These are phyloP conservation scores for Heliconius sara DNA, from an alignment of 2,888 invertebrate species.

Conservation along the genomic window DNA sequence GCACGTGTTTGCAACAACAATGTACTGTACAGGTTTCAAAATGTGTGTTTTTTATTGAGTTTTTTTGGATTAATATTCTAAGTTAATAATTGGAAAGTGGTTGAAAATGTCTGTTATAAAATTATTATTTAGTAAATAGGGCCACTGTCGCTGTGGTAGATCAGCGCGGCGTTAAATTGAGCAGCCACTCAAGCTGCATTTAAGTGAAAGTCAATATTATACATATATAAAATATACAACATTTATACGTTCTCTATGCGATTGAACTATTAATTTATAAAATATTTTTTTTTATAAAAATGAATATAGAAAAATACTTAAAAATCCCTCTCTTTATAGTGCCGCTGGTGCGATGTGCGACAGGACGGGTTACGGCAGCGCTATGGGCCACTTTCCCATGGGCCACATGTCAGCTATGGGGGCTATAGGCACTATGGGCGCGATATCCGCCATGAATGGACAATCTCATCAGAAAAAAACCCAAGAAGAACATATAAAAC, in stretches of 20 bases:
- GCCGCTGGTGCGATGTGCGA: slow-evolving; percentile 91
- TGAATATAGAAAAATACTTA: not conserved
- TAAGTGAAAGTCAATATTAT: no score
- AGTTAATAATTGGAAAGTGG: not conserved
- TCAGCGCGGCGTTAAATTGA: no score
- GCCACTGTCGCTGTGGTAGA: no score
- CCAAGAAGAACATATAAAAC: slow-evolving; percentile 95
- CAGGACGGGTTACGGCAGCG: slow-evolving; percentile 84
- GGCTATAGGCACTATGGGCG: slow-evolving; percentile 81
- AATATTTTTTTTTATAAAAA: no score
- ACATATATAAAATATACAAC: no score
- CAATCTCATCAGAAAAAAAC: slow-evolving; percentile 82
- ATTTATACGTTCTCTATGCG: no score
- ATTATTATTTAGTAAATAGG: no score
- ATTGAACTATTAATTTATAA: no score
- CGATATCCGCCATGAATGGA: slow-evolving; percentile 84
- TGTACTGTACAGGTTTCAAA: slow-evolving; percentile 46
- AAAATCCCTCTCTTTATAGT: slow-evolving; percentile 68
- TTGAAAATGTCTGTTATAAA: no score
- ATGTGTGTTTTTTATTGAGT: not conserved
- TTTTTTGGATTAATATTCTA: slow-evolving; percentile 4
- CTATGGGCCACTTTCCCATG: slow-evolving; percentile 84
- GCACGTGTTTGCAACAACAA: slow-evolving; percentile 60
- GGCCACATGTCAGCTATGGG: slow-evolving; percentile 83
- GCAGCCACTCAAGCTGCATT: no score